A percentile compares a stretch with the other conserved stretches of the same genome.
phyloP scores from a whole-genome alignment of 35 echinoderm and acorn worm genomes.

The Amphiura filiformis region DNA sequence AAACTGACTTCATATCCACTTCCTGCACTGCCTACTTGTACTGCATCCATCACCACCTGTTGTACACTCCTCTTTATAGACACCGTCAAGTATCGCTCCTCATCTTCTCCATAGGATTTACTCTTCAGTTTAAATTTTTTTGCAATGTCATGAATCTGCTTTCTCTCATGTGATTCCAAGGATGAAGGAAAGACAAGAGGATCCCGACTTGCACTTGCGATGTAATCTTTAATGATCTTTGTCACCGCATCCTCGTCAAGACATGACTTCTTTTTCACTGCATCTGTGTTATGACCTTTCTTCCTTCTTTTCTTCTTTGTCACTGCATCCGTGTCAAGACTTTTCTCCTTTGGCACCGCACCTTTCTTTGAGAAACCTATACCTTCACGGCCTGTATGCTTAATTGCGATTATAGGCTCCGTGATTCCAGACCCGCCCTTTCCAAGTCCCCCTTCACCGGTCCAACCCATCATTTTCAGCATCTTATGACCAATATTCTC shows the following conservation, averaged over 20 bases:
- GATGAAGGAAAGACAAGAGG: constrained; percentile 31
- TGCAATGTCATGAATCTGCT: constrained; percentile 17
- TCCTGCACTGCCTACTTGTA: constrained; percentile 24
- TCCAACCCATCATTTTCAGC: constrained; percentile 60
- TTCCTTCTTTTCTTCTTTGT: no score
- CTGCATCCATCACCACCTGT: constrained; percentile 28
- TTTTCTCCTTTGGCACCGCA: no score
- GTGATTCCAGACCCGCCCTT: constrained; percentile 28
- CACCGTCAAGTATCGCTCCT: constrained; percentile 17
- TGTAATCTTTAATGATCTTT: constrained; percentile 28
- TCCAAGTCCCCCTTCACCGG: constrained; percentile 31
- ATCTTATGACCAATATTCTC: constrained; percentile 45
- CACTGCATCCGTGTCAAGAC: constrained; percentile 6
- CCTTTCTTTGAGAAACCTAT: constrained; percentile 17
- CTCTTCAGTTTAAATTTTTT: constrained; percentile 33
- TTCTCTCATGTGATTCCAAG: constrained; percentile 28
- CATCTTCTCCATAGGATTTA: constrained; percentile 18
- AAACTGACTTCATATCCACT: constrained; percentile 28
- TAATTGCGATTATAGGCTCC: constrained; percentile 31
- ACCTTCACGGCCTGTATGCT: constrained; percentile 6
- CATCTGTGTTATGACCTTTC: no score
- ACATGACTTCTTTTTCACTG: no score
- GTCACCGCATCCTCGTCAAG: no score
- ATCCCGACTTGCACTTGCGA: constrained; percentile 9
- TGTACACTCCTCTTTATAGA: constrained; percentile 12